phyloP scores from a whole-genome alignment of 2,888 invertebrate genomes.

The Tetropium fuscum region DNA sequence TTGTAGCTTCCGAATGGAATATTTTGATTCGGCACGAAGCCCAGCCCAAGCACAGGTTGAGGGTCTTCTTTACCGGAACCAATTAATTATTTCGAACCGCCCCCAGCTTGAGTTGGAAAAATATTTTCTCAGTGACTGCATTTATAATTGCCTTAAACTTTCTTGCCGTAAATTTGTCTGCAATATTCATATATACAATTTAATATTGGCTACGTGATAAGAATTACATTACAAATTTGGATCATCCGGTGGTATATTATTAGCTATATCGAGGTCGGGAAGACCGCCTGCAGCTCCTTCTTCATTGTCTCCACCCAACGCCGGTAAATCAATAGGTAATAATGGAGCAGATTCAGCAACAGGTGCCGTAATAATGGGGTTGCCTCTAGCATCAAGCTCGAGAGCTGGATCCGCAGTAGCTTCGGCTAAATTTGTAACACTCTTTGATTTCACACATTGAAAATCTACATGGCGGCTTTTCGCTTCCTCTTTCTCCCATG shows the following conservation, averaged over 20 bases:
- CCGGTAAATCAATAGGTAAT: slow-evolving; percentile 45
- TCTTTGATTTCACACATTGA: slow-evolving; percentile 98
- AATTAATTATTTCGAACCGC: too few species aligned
- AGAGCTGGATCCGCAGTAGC: slow-evolving; percentile 92
- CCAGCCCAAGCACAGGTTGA: too few species aligned
- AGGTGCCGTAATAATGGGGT: slow-evolving; percentile 55
- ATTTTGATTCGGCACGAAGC: too few species aligned
- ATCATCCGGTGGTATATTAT: slow-evolving; percentile 42
- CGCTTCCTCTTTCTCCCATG: slow-evolving; percentile 99
- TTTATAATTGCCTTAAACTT: too few species aligned
- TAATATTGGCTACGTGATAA: too few species aligned
- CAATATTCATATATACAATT: too few species aligned
- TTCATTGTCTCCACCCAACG: slow-evolving; percentile 56
- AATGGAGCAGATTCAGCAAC: slow-evolving; percentile 50
- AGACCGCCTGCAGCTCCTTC: slow-evolving; percentile 62
- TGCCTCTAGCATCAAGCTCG: slow-evolving; percentile 74
- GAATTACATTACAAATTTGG: slow-evolving; percentile 33
- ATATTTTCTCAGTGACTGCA: too few species aligned
- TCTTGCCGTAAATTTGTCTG: too few species aligned
- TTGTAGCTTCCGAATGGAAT: too few species aligned
- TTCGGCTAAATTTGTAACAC: slow-evolving; percentile 95
- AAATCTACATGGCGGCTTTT: slow-evolving; percentile 99
- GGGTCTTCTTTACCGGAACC: too few species aligned
- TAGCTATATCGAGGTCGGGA: slow-evolving; percentile 46
- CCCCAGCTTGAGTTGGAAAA: too few species aligned